A percentile compares a stretch with the other conserved stretches of the same genome.
These are phyloP conservation scores for Sarcophaga bullata DNA, from an alignment of 1,140 invertebrate species.

Conservation along the genomic window DNA sequence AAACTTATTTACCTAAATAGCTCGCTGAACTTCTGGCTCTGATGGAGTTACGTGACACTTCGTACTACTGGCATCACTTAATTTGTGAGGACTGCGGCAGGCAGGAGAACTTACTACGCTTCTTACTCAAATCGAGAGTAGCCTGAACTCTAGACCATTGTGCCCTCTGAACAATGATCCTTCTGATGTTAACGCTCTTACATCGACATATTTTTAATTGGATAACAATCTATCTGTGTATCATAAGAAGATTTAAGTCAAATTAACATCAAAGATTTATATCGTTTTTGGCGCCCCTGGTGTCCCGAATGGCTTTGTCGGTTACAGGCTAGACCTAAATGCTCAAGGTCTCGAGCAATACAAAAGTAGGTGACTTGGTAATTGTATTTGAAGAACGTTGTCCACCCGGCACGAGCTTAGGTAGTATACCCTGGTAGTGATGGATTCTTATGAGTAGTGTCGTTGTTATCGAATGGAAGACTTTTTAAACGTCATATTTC, in stretches of 20 bases:
- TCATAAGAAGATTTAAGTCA: neutral
- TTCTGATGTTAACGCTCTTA: too few species aligned
- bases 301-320: neutral
- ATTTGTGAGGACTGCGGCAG: conserved; percentile 31
- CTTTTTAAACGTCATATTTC: conserved; percentile 7
- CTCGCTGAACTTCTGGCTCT: neutral
- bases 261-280: neutral
- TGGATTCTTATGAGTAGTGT: neutral
- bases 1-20: conserved; percentile 6
- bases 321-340: conserved; percentile 30
- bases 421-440: neutral
- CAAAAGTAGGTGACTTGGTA: neutral
- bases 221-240: too few species aligned
- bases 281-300: conserved; percentile 27
- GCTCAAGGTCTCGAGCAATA: neutral
- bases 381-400: neutral
- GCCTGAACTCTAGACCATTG: neutral
- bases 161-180: neutral
- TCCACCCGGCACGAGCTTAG: neutral
- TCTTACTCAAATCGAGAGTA: neutral
- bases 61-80: conserved; percentile 19
- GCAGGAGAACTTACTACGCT: conserved; percentile 16
- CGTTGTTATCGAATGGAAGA: neutral
- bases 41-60: conserved; percentile 21
- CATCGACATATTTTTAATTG: neutral